Conservation (phyloP, 1,140 invertebrate species). For the Pseudomyrmex cubaensis region DNA sequence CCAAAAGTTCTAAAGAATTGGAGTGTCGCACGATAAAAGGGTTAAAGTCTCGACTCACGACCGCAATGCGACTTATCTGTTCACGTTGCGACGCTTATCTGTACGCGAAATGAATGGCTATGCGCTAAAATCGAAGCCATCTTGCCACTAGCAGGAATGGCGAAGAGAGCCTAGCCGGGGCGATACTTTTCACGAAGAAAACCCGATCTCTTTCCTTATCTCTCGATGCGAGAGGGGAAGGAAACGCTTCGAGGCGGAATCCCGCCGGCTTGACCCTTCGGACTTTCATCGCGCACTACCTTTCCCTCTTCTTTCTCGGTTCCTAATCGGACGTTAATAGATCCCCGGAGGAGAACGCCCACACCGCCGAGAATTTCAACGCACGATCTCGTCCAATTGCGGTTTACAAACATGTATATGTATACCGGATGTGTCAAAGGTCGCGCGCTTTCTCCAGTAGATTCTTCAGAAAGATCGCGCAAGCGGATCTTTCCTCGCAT, state of each 20-base stretch:
- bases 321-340: constrained; percentile 76
- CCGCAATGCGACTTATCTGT: constrained; percentile 47
- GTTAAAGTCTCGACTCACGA: constrained; percentile 44
- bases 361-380: constrained; percentile 66
- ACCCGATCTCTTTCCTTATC: constrained; percentile 71
- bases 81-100: constrained; percentile 44
- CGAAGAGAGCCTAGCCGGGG: constrained; percentile 38
- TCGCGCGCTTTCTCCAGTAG: constrained; percentile 16
- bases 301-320: constrained; percentile 32
- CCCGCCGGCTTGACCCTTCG: constrained; percentile 52
- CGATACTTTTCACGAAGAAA: constrained; percentile 57
- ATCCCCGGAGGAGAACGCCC: constrained; percentile 62
- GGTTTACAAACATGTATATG: constrained; percentile 62
- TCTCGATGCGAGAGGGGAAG: constrained; percentile 62
- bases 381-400: constrained; percentile 72
- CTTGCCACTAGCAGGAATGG: constrained; percentile 15
- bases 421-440: constrained; percentile 21
- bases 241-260: constrained; percentile 51
- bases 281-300: constrained; percentile 40
- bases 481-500: background rate
- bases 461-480: constrained; percentile 6
- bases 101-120: constrained; percentile 37
- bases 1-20: constrained; percentile 3
- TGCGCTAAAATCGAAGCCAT: constrained; percentile 44
- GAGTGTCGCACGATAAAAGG: constrained; percentile 4